Conservation (phyloP, 2,113 vertebrate species). For the Limnothrissa miodon region DNA sequence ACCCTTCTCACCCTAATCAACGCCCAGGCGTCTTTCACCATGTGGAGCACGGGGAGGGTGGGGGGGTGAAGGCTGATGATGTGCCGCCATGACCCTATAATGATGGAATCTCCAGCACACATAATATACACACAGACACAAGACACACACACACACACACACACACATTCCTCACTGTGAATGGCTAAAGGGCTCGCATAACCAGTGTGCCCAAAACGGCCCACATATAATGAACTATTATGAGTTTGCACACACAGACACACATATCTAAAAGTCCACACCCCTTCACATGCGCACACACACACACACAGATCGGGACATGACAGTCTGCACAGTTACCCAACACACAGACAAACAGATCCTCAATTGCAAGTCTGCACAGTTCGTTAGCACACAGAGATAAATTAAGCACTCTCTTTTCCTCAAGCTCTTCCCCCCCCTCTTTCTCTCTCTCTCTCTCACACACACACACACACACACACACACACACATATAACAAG, state of each 20-base stretch:
- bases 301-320: not conserved
- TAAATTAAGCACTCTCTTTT: no score
- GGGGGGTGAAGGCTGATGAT: not conserved
- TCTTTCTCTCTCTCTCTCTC: no score
- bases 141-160: not conserved
- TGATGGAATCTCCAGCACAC: not conserved
- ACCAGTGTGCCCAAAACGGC: no score
- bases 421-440: no score
- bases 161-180: no score
- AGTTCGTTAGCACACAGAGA: no score
- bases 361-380: no score
- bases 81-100: not conserved
- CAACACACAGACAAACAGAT: not conserved
- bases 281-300: not conserved
- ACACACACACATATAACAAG: not conserved
- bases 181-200: no score
- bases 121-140: not conserved
- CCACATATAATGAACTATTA: no score
- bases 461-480: not conserved
- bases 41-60: not conserved
- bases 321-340: not conserved
- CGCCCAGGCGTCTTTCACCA: not conserved
- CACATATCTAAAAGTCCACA: not conserved
- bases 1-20: not conserved
- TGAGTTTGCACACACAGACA: not conserved